Percentiles rank a stretch among this genome's conserved stretches.
phyloP scores from a whole-genome alignment of 2,797 vertebrate species.

The Protonibea diacanthus region DNA sequence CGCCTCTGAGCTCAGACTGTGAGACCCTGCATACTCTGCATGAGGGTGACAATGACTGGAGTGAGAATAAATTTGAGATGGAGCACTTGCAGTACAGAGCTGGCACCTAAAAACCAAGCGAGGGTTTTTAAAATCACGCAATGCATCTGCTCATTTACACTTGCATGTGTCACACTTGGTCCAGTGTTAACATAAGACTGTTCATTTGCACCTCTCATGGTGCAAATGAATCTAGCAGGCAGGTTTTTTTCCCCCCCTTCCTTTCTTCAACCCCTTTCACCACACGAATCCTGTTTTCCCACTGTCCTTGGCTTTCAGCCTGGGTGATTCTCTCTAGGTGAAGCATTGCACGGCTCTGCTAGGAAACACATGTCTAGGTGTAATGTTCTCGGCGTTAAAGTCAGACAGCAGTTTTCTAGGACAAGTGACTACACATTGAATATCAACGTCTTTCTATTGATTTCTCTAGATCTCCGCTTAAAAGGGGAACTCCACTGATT shows the following conservation, averaged over 20 bases:
- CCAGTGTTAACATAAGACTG: constrained; percentile 21
- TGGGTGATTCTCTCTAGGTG: constrained; percentile 32
- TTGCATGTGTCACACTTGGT: constrained; percentile 14
- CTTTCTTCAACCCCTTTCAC: constrained; percentile 9
- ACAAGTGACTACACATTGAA: background rate
- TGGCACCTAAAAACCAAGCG: constrained; percentile 2
- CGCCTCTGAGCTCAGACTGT: constrained; percentile 22
- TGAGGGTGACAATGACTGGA: constrained; percentile 24
- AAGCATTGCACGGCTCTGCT: constrained; percentile 24
- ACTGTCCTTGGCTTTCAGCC: constrained; percentile 30
- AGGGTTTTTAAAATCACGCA: constrained; percentile 23
- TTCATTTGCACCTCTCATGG: constrained; percentile 58
- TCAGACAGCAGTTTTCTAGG: constrained; percentile 14
- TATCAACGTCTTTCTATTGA: background rate
- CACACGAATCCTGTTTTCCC: constrained; percentile 34
- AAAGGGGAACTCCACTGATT: background rate
- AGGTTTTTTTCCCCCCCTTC: background rate
- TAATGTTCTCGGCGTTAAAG: constrained; percentile 23
- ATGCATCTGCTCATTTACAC: constrained; percentile 56
- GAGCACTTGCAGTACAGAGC: constrained; percentile 19
- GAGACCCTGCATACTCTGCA: constrained; percentile 24
- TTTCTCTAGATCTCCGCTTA: background rate
- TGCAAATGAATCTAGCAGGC: constrained; percentile 45
- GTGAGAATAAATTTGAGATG: constrained; percentile 17
- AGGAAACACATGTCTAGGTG: constrained; percentile 29